Conservation (phyloP, 2,797 vertebrate genomes). For the Alcedo quadribrachys region DNA sequence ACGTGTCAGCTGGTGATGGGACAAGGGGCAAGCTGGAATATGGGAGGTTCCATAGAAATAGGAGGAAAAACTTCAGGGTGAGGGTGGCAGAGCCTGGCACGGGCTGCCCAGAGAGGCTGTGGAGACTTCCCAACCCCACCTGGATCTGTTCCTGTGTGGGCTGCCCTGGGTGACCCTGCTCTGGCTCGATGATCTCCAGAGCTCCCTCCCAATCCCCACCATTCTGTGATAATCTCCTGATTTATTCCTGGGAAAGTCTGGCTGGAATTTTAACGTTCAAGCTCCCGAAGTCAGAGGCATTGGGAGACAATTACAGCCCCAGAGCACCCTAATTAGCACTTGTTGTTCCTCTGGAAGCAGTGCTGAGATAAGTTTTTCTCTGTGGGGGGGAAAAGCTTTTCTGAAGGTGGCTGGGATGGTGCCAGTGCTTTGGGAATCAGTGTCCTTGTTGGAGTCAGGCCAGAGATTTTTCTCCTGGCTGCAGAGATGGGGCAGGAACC, state of each 20-base stretch:
- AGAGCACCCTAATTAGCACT: background rate
- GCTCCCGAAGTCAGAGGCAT: too few species aligned
- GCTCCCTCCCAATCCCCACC: too few species aligned
- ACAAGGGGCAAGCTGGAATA: too few species aligned
- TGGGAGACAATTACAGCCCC: background rate
- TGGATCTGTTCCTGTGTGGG: too few species aligned
- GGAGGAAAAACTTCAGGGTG: too few species aligned
- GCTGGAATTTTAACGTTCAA: background rate
- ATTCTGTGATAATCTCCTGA: background rate
- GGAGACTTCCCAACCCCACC: too few species aligned
- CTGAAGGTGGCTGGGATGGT: background rate
- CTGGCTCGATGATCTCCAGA: too few species aligned
- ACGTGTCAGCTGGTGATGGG: too few species aligned
- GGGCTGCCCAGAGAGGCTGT: too few species aligned
- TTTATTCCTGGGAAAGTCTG: background rate
- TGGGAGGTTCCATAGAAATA: too few species aligned
- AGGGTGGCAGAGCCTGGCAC: too few species aligned
- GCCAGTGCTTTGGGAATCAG: background rate
- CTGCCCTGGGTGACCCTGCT: too few species aligned
- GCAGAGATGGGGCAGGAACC: background rate
- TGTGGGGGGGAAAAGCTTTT: background rate
- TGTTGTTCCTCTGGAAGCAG: rapidly evolving
- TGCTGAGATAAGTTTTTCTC: background rate
- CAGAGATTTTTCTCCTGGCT: background rate
- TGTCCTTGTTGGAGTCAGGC: background rate